Conservation (phyloP, 2,113 vertebrate species). For the Scomber scombrus region DNA sequence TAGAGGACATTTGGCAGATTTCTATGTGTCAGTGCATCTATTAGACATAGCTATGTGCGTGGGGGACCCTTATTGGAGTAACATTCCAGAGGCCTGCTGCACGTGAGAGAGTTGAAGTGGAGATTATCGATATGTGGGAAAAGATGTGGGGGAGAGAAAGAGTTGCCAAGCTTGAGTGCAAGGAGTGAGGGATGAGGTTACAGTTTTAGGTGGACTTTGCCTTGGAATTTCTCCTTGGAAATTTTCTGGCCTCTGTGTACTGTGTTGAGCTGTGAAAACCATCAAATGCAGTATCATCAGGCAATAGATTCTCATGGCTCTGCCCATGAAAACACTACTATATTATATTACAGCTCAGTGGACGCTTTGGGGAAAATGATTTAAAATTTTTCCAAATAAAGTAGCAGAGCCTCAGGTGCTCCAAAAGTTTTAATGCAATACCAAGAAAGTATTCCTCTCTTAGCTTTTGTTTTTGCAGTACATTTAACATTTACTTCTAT, state of each 20-base stretch:
- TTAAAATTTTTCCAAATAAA: not conserved
- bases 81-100: constrained; percentile 25
- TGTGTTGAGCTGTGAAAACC: constrained; percentile 51
- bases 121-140: constrained; percentile 51
- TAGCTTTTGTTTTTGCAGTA: not conserved
- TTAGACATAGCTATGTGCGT: not conserved
- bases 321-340: not conserved
- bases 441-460: not conserved
- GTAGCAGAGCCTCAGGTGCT: not conserved
- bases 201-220: constrained; percentile 40
- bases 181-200: constrained; percentile 46
- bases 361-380: not conserved
- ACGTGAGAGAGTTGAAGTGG: constrained; percentile 45
- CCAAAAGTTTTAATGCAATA: too few species aligned
- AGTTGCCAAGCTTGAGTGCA: constrained; percentile 16
- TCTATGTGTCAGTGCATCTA: not conserved
- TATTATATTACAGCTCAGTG: not conserved
- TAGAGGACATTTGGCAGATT: not conserved
- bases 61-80: not conserved
- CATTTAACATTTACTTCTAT: constrained; percentile 5
- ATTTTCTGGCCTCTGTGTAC: constrained; percentile 39
- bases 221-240: constrained; percentile 70
- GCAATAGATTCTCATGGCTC: not conserved
- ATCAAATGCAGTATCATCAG: constrained; percentile 22
- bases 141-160: constrained; percentile 25